Conservation (phyloP, 2,113 vertebrate species). For the Misgurnus anguillicaudatus region DNA sequence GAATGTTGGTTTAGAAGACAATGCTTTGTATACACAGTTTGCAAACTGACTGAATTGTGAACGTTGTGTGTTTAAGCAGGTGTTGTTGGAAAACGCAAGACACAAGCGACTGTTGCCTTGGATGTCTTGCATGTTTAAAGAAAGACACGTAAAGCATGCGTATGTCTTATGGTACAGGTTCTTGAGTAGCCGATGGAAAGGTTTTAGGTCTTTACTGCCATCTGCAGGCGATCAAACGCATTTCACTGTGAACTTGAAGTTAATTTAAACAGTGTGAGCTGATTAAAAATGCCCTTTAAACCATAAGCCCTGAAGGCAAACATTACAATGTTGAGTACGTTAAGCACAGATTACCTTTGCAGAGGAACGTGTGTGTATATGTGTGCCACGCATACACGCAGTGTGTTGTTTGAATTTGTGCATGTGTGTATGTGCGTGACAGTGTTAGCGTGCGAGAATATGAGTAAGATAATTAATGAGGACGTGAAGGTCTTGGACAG, state of each 20-base stretch:
- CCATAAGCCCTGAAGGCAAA: constrained; percentile 55
- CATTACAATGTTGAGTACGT: constrained; percentile 50
- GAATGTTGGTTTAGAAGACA: constrained; percentile 1
- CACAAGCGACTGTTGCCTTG: background rate
- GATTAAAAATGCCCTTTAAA: constrained; percentile 73
- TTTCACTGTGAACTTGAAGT: constrained; percentile 58
- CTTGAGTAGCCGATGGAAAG: constrained; percentile 43
- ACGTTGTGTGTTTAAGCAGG: constrained; percentile 17
- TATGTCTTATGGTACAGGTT: constrained; percentile 69
- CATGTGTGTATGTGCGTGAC: background rate
- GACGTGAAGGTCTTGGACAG: constrained; percentile 47
- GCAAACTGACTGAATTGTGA: background rate
- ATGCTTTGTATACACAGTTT: background rate
- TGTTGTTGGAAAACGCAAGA: constrained; percentile 15
- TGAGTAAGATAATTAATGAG: constrained; percentile 49
- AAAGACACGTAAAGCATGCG: constrained; percentile 58
- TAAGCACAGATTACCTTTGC: constrained; percentile 44
- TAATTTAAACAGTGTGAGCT: constrained; percentile 62
- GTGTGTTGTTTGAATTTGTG: constrained; percentile 1
- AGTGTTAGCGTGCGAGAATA: constrained; percentile 23
- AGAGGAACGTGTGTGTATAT: constrained; percentile 11
- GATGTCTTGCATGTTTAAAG: constrained; percentile 10
- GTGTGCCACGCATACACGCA: background rate
- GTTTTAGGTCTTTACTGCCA: constrained; percentile 69
- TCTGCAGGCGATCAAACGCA: constrained; percentile 57